Percentiles rank a stretch among this genome's conserved stretches.
Evolutionary conservation across 2,113 vertebrate species (phyloP).

Genomic region (Solea senegalensis): DNA sequence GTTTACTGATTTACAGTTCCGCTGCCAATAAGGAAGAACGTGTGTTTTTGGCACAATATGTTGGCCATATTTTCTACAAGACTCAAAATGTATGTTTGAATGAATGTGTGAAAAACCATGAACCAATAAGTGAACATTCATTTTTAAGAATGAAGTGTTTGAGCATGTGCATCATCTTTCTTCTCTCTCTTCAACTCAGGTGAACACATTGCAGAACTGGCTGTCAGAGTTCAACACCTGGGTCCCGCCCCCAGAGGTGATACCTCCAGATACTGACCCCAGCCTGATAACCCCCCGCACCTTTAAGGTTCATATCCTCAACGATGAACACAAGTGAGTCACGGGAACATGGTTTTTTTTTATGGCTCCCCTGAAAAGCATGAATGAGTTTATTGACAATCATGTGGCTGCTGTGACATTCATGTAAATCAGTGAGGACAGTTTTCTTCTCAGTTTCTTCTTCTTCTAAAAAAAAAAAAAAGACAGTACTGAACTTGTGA

Average conservation of each 20-base stretch:
- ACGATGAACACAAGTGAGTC: slow-evolving; percentile 96
- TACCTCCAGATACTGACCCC: slow-evolving; percentile 84
- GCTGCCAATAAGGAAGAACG: too few species aligned
- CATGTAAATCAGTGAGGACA: background rate
- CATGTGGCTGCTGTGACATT: background rate
- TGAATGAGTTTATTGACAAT: background rate
- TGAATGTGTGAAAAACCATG: too few species aligned
- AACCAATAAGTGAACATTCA: too few species aligned
- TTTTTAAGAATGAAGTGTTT: too few species aligned
- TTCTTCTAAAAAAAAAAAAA: background rate
- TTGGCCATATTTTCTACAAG: too few species aligned
- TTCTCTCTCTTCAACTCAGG: slow-evolving; percentile 72
- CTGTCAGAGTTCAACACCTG: slow-evolving; percentile 96
- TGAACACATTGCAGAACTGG: slow-evolving; percentile 98
- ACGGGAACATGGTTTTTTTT: background rate
- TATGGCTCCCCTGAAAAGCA: background rate
- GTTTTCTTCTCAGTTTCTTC: background rate
- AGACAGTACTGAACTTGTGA: slow-evolving; percentile 6
- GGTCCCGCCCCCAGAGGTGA: slow-evolving; percentile 88
- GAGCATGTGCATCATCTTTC: too few species aligned
- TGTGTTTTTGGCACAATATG: too few species aligned
- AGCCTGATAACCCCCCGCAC: slow-evolving; percentile 85
- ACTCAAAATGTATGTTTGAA: too few species aligned
- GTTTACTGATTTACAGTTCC: too few species aligned
- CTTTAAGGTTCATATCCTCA: slow-evolving; percentile 96